Percentiles rank a stretch among this genome's conserved stretches.
Conservation (phyloP, 2,888 invertebrate genomes). For the Cryptocephalus primarius region DNA sequence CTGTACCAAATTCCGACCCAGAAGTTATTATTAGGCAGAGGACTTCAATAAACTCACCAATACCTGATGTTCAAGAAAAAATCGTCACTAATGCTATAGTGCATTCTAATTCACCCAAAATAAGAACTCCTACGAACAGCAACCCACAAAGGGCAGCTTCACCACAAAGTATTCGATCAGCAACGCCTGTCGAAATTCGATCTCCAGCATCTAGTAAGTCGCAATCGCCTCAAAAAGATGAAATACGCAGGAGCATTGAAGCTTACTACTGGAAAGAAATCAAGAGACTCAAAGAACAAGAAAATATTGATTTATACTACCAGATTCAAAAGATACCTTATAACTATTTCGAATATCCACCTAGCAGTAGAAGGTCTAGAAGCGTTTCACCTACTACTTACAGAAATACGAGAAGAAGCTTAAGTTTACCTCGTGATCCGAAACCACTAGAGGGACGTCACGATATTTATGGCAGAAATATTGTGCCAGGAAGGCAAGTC, state of each 20-base stretch:
- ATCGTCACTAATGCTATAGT: conserved; percentile 24
- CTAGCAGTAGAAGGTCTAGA: conserved; percentile 33
- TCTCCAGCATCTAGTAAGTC: conserved; percentile 14
- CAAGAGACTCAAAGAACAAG: conserved; percentile 50
- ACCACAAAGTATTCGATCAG: conserved; percentile 10
- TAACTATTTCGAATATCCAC: conserved; percentile 28
- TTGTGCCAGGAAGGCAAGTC: conserved; percentile 19
- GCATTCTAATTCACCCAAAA: conserved; percentile 20
- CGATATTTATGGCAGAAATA: conserved; percentile 3
- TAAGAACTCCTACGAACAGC: conserved; percentile 14
- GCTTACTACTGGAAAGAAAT: conserved; percentile 60
- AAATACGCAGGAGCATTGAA: conserved; percentile 48
- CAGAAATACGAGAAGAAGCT: conserved; percentile 33
- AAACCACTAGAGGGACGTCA: conserved; percentile 6
- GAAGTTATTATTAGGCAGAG: not conserved
- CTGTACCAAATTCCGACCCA: not conserved
- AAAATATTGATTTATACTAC: conserved; percentile 42
- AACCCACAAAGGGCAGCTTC: conserved; percentile 12
- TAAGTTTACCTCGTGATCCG: conserved; percentile 31
- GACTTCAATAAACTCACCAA: conserved; percentile 5
- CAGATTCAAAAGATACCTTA: conserved; percentile 22
- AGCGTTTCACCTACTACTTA: conserved; percentile 37
- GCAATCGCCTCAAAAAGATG: conserved; percentile 40
- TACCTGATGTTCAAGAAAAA: conserved; percentile 11
- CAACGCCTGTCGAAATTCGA: conserved; percentile 16